Evolutionary conservation across 2,888 invertebrate genomes (phyloP).

Genomic region (Lepidochitona cinerea): DNA sequence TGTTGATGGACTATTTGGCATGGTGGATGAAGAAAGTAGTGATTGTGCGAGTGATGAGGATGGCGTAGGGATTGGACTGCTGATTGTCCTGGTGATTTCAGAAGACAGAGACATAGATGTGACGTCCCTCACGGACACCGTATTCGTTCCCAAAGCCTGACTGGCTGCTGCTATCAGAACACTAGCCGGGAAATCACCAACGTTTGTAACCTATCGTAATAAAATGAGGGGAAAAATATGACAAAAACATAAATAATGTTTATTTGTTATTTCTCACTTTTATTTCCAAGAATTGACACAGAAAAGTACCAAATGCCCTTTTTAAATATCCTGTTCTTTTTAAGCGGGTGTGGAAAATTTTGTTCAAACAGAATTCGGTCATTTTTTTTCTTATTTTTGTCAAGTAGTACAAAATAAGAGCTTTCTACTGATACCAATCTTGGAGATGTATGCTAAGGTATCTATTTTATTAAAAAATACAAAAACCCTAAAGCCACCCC

Average conservation of each 20-base stretch:
- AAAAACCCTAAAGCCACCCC: no score
- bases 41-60: not conserved
- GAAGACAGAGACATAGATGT: conserved; percentile 23
- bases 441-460: no score
- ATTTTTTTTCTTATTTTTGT: no score
- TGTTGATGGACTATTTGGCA: not conserved
- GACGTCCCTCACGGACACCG: conserved; percentile 35
- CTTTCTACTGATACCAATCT: no score
- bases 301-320: no score
- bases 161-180: conserved; percentile 57
- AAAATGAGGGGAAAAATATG: not conserved
- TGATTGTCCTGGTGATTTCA: not conserved
- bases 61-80: not conserved
- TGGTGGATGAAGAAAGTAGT: not conserved
- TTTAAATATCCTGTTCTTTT: no score
- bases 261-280: no score
- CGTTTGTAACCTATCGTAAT: not conserved
- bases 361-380: no score
- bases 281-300: no score
- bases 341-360: no score
- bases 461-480: no score
- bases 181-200: conserved; percentile 54
- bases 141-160: conserved; percentile 47
- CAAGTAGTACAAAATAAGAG: no score
- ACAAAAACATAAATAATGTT: not conserved